A percentile compares a stretch with the other conserved stretches of the same genome.
phyloP scores from a whole-genome alignment of 2,113 vertebrate genomes.

The Peromyscus polionotus region DNA sequence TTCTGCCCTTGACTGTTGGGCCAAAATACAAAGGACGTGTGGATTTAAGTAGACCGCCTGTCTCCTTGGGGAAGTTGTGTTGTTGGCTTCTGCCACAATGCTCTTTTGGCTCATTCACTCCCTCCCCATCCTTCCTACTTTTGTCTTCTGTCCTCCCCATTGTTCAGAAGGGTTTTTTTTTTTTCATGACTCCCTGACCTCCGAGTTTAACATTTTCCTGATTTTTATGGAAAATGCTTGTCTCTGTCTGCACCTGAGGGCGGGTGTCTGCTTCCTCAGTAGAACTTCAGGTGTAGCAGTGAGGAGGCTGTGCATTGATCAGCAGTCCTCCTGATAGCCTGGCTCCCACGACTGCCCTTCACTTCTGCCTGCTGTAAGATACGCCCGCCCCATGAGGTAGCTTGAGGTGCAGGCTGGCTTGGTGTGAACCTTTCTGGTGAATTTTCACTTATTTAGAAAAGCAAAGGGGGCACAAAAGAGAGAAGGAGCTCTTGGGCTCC shows the following conservation, averaged over 20 bases:
- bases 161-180: background rate
- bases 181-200: background rate
- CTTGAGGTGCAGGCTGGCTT: background rate
- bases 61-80: background rate
- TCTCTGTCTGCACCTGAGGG: background rate
- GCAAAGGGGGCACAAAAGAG: background rate
- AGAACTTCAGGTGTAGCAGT: background rate
- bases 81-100: background rate
- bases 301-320: background rate
- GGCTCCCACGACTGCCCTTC: background rate
- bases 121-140: background rate
- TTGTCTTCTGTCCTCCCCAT: background rate
- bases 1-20: background rate
- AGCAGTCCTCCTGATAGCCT: too few species aligned
- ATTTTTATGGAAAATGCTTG: background rate
- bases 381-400: background rate
- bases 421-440: background rate
- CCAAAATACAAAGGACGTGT: background rate
- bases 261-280: background rate
- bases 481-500: background rate
- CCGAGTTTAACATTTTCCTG: background rate
- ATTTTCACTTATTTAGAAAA: background rate
- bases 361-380: background rate
- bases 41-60: background rate
- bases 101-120: background rate